phyloP scores from a whole-genome alignment of 2,888 invertebrate species.

The Nemurella pictetii region DNA sequence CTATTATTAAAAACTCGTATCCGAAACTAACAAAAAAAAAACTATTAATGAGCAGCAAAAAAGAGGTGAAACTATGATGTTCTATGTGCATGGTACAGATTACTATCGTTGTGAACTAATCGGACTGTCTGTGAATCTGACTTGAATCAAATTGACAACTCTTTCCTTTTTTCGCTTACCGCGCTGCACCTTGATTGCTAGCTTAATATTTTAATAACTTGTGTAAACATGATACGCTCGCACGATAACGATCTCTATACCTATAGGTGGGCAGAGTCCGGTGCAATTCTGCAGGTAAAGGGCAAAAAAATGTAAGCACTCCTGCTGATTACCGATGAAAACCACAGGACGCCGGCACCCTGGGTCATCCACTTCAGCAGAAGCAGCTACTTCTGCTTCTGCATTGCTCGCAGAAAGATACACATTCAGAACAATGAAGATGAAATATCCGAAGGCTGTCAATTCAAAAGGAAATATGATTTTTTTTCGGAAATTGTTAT shows the following conservation, averaged over 20 bases:
- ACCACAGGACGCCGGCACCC: neutral
- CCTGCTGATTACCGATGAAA: neutral
- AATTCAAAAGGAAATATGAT: too few relatives aligned
- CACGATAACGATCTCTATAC: neutral
- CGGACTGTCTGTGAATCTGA: neutral
- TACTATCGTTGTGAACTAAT: neutral
- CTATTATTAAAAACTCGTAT: constrained; percentile 23
- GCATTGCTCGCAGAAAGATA: too few relatives aligned
- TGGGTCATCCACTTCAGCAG: neutral
- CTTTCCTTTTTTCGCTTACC: neutral
- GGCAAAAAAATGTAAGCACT: neutral
- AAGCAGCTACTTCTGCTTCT: too few relatives aligned
- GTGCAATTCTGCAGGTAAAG: neutral
- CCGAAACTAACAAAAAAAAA: constrained; percentile 5
- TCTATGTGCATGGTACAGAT: neutral
- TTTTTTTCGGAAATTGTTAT: too few relatives aligned
- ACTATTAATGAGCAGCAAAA: neutral
- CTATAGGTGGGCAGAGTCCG: neutral
- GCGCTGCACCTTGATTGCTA: neutral
- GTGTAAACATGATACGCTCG: neutral
- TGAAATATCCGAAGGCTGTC: too few relatives aligned
- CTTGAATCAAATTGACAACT: constrained; percentile 13
- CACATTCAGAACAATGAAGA: too few relatives aligned
- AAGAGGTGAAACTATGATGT: neutral
- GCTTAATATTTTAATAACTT: neutral